Conservation (phyloP, 2,797 vertebrate genomes). For the Sebastes diploproa region DNA sequence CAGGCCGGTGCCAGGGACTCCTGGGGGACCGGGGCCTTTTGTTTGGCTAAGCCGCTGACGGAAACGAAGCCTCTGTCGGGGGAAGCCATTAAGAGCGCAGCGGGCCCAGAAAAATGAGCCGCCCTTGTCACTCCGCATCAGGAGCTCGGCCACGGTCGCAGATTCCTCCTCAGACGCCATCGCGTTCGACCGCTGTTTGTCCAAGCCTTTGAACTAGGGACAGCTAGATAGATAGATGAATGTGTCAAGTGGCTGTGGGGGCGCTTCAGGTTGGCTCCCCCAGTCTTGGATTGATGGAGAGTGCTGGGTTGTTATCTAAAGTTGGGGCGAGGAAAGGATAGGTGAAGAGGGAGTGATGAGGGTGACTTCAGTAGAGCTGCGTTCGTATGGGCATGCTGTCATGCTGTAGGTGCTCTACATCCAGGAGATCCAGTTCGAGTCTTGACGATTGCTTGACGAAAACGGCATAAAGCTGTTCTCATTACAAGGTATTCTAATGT, state of each 20-base stretch:
- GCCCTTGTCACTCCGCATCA: slow-evolving; percentile 76
- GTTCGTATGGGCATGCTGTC: not conserved
- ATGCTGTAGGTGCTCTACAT: too few species aligned
- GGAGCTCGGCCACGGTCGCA: slow-evolving; percentile 62
- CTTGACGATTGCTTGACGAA: not conserved
- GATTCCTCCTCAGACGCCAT: slow-evolving; percentile 61
- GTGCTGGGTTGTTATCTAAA: slow-evolving; percentile 66
- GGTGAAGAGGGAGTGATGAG: slow-evolving; percentile 53
- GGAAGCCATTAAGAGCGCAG: slow-evolving; percentile 79
- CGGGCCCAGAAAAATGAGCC: slow-evolving; percentile 81
- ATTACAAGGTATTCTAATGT: not conserved
- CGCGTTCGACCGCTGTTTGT: slow-evolving; percentile 67
- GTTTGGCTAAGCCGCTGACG: slow-evolving; percentile 79
- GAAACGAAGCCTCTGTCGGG: slow-evolving; percentile 80
- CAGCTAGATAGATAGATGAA: slow-evolving; percentile 62
- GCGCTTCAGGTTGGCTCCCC: slow-evolving; percentile 29
- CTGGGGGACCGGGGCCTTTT: slow-evolving; percentile 68
- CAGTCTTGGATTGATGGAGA: slow-evolving; percentile 47
- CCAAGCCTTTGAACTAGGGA: slow-evolving; percentile 76
- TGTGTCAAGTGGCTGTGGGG: slow-evolving; percentile 53
- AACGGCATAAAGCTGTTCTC: not conserved
- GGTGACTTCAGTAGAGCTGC: not conserved
- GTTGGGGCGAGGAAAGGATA: slow-evolving; percentile 46
- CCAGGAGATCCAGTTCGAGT: not conserved
- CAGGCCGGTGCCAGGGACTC: slow-evolving; percentile 63